Evolutionary conservation across 2,888 invertebrate species (phyloP), one percentile per base, ranked within the genome.

Genomic region (Empis stercorea): DNA sequence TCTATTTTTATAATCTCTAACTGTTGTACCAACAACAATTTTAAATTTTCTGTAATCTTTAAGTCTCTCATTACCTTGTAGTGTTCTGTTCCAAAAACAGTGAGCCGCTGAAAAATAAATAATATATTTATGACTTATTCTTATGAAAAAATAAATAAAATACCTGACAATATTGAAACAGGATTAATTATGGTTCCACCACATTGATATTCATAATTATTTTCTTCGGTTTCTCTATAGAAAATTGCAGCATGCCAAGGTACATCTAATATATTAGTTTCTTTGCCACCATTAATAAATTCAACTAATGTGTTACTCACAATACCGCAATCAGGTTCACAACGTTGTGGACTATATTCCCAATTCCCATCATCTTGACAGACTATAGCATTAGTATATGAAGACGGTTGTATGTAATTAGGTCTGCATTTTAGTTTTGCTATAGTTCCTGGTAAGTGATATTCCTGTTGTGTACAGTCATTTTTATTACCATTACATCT

Each of bases 221-320:
- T 14, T 5, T 36, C 23, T n/a, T 11, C 10, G 1, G 5, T 6
- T 0, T 5, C 32, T n/a, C 36, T 27, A 42, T 52, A 56, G 14
- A 27, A 27, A 27, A 58, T 49, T 10, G 48, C 55, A 1, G 51
- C 53, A 46, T 58, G 55, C 58, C 58, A 58, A 3, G 58, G 58
- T 5, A 55, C 52, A n/a, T 41, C 10, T 5, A 51, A 51, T 23
- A 51, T 54, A 30, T 54, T 52, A 1, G 41, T 46, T 0, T 0
- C 1, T 13, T 49, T 40, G 4, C 54, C 56, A 14, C 50, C 45
- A n/a, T 40, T 23, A 13, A 50, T 15, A 42, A 55, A 27, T 9
- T 2, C 7, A 7, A 4, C 7, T 27, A 27, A 4, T 27, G 9
- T 9, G 7, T 27, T 9, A 27, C 9, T 27, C 7, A 55, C 15